phyloP scores from a whole-genome alignment of 2,797 vertebrate species.

The Luscinia luscinia region DNA sequence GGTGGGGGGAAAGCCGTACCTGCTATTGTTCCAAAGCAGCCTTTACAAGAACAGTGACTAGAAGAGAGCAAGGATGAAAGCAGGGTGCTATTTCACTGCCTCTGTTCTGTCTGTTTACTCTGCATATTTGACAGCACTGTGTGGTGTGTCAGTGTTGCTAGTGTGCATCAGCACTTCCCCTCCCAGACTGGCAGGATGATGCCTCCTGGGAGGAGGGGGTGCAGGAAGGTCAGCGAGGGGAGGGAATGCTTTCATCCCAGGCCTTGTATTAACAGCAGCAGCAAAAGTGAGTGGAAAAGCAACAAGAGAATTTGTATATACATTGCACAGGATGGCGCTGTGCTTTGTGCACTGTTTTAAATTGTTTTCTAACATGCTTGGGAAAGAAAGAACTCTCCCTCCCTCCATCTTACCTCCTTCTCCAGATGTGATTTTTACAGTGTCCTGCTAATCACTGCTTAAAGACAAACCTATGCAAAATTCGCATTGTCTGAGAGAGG shows the following conservation, averaged over 20 bases:
- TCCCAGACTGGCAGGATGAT: background rate
- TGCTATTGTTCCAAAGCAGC: background rate
- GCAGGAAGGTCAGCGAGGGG: background rate
- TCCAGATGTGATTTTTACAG: background rate
- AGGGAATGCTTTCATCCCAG: background rate
- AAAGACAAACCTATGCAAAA: background rate
- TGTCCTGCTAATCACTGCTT: background rate
- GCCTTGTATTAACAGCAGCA: background rate
- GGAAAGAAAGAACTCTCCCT: background rate
- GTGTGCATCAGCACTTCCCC: background rate
- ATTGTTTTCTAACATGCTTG: background rate
- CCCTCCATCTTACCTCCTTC: background rate
- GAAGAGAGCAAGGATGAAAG: background rate
- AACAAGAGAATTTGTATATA: background rate
- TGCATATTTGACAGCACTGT: background rate
- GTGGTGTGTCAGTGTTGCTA: background rate
- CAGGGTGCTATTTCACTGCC: background rate
- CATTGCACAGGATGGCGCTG: background rate
- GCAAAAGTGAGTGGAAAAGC: background rate
- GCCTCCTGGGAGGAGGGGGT: background rate
- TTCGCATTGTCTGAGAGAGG: background rate
- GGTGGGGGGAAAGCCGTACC: background rate
- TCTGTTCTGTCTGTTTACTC: background rate
- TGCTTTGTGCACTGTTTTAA: background rate
- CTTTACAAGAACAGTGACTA: background rate